phyloP scores from a whole-genome alignment of 2,113 vertebrate species.

The Paramormyrops kingsleyae region DNA sequence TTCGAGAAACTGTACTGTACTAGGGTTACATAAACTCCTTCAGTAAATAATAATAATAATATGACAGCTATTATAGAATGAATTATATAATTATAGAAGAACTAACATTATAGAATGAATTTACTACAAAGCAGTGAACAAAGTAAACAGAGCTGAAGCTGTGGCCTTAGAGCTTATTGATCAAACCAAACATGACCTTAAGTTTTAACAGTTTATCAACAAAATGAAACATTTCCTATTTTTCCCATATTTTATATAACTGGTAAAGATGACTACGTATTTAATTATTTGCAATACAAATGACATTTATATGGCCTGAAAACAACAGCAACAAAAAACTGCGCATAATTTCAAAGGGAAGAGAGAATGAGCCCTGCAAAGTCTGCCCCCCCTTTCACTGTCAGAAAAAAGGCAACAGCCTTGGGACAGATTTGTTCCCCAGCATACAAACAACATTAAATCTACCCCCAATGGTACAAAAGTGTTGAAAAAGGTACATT shows the following conservation, averaged over 20 bases:
- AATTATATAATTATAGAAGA: too few relatives aligned
- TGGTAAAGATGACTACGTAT: not conserved
- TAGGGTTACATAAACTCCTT: not conserved
- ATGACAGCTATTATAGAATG: not conserved
- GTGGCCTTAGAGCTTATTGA: not conserved
- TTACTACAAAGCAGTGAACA: not conserved
- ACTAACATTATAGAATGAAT: not conserved
- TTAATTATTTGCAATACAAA: not conserved
- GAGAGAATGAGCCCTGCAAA: not conserved
- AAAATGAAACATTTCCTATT: not conserved
- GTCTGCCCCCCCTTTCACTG: not conserved
- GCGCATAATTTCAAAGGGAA: not conserved
- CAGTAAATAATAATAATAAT: not conserved
- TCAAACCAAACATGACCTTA: not conserved
- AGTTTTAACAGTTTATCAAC: not conserved
- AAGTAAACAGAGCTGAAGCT: not conserved
- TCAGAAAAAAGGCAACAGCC: not conserved
- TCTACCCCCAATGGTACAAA: not conserved
- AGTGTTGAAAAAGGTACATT: not conserved
- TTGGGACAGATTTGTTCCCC: not conserved
- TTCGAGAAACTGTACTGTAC: not conserved
- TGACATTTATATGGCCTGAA: not conserved
- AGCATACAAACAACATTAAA: not conserved
- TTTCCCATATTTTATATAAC: not conserved
- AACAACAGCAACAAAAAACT: not conserved